Percentiles rank a stretch among this genome's conserved stretches.
These are phyloP conservation scores for Tinea pellionella DNA, from an alignment of 2,888 invertebrate genomes.

Conservation along the genomic window DNA sequence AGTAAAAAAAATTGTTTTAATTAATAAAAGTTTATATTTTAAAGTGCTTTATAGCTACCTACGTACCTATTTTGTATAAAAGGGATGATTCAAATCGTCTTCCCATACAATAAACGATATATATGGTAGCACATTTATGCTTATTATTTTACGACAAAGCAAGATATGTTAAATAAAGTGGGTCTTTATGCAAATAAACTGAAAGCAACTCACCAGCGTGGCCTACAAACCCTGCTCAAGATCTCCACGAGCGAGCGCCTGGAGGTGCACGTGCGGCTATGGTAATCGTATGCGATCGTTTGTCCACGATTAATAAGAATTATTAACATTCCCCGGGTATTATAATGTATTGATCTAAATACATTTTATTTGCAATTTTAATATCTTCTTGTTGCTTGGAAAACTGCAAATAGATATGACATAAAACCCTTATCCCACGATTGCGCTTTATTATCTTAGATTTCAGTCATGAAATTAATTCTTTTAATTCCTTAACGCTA, in stretches of 20 bases:
- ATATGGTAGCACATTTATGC: neutral
- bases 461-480: too few species aligned
- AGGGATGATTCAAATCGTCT: too few species aligned
- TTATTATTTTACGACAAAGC: constrained; percentile 6
- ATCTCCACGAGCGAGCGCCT: neutral
- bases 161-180: constrained; percentile 16
- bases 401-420: too few species aligned
- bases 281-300: constrained; percentile 2
- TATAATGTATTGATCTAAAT: neutral
- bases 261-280: neutral
- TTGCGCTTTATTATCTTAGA: too few species aligned
- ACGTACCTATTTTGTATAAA: too few species aligned
- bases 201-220: constrained; percentile 41
- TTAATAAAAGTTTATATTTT: too few species aligned
- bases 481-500: too few species aligned
- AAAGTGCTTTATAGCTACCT: too few species aligned
- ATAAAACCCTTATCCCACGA: too few species aligned
- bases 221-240: constrained; percentile 34
- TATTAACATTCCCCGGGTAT: constrained; percentile 3
- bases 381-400: neutral
- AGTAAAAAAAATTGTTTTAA: too few species aligned
- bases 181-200: constrained; percentile 41
- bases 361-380: neutral
- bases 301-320: constrained; percentile 8
- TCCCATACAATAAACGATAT: neutral